Percentiles rank a stretch among this genome's conserved stretches.
Conservation (phyloP, 2,888 invertebrate species). For the Andrena bicolor region DNA sequence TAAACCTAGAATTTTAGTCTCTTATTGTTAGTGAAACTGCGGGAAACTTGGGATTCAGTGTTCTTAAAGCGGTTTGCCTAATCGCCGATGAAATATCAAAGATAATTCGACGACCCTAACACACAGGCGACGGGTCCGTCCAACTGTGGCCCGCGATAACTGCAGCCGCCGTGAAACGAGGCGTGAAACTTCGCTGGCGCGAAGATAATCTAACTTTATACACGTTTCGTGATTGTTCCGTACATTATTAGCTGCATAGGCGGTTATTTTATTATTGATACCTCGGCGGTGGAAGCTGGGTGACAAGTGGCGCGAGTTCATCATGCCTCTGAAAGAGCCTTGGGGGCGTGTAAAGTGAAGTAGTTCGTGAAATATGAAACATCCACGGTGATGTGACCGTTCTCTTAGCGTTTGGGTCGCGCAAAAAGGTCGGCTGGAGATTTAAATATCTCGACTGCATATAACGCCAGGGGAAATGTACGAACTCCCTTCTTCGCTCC, state of each 20-base stretch:
- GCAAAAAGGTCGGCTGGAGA: conserved; percentile 26
- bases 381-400: conserved; percentile 37
- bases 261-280: conserved; percentile 71
- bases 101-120: background rate
- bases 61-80: background rate
- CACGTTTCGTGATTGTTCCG: conserved; percentile 61
- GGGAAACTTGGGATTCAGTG: background rate
- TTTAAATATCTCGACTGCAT: conserved; percentile 43
- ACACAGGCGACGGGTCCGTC: conserved; percentile 23
- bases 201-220: conserved; percentile 70
- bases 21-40: no score
- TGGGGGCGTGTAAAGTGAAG: conserved; percentile 44
- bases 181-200: conserved; percentile 42
- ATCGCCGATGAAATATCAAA: conserved; percentile 28
- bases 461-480: conserved; percentile 5
- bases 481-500: background rate
- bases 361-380: conserved; percentile 67
- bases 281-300: conserved; percentile 2
- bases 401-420: conserved; percentile 18
- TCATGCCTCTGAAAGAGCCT: conserved; percentile 62
- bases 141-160: conserved; percentile 37
- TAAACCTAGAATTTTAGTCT: no score
- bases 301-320: conserved; percentile 61
- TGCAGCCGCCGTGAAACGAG: conserved; percentile 30
- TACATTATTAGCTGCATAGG: conserved; percentile 67